Base-by-base conservation (phyloP, 64 coral and sea anemone genomes). In the Acropora tenuis region DNA sequence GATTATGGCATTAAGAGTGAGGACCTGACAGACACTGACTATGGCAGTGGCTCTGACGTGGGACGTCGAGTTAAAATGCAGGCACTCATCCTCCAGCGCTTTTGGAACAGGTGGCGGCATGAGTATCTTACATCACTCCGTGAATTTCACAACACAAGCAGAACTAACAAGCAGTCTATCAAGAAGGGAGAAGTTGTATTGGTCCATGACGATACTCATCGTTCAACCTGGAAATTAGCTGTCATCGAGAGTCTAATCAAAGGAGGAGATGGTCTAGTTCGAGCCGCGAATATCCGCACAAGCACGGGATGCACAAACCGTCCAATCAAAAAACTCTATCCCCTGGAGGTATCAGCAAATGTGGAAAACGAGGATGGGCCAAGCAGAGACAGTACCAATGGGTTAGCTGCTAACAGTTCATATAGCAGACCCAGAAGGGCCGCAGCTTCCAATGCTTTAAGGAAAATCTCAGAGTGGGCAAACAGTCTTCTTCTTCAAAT, bases 101-200 rank as follows among this genome's bases (percentile, higher is more conserved):
- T 94, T 87, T 90, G 88, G 80, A 72, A 94, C 47, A 41, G 93
- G n/a, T 86, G 88, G 88, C 46, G 71, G 59, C 86, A 75, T 12
- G 92, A 94, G 8, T 94, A 94, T 71, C 79, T 94, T 1, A 94
- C 92, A 6, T 94, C 86, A 4, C 66, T 94, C 13, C 63, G 74
- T 12, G 73, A 78, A 52, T 94, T 94, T 63, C 93, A 90, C 69
- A 55, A 48, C 8, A 72, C 68, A 43, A 94, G 86, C 40, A 82
- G 88, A 69, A 72, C 80, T 43, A 48, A 69, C 47, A 47, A 63
- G 7, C 80, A 78, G 16, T 48, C 49, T 45, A 69, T 90, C 78
- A 90, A 83, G 47, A 71, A 82, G 16, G 89, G 78, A 41, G 89
- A 90, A 15, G 89, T 90, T 20, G 78, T 90, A 4, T 18, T 75